A percentile compares a stretch with the other conserved stretches of the same genome.
Evolutionary conservation across 2,113 vertebrate genomes (phyloP).

Genomic region (Rhinoderma darwinii): DNA sequence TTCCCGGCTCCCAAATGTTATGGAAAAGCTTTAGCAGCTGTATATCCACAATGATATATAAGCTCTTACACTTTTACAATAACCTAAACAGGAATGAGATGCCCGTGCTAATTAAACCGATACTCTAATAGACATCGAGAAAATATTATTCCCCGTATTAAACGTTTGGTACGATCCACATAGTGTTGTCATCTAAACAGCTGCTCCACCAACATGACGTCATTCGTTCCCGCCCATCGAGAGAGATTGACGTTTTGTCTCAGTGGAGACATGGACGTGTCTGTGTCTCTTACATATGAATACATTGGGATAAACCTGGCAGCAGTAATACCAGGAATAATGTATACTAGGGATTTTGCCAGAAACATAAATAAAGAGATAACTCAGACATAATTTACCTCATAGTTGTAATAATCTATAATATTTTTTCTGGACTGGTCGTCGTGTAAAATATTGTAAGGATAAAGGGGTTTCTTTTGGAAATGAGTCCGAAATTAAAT

Average conservation of each 20-base stretch:
- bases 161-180: not conserved
- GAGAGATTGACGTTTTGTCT: conserved; percentile 23
- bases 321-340: too few relatives aligned
- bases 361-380: too few relatives aligned
- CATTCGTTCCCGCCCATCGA: not conserved
- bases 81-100: not conserved
- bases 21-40: not conserved
- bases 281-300: too few relatives aligned
- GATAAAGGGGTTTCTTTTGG: too few relatives aligned
- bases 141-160: not conserved
- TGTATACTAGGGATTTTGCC: too few relatives aligned
- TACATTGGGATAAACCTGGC: too few relatives aligned
- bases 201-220: conserved; percentile 49
- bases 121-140: not conserved
- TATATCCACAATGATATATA: not conserved
- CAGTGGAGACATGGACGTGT: not conserved
- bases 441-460: too few relatives aligned
- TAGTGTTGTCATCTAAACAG: conserved; percentile 43
- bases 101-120: not conserved
- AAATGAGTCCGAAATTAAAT: too few relatives aligned
- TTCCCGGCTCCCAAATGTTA: too few relatives aligned
- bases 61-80: not conserved
- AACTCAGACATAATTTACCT: too few relatives aligned
- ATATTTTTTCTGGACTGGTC: too few relatives aligned
- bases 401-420: too few relatives aligned